phyloP scores from a whole-genome alignment of 2,797 vertebrate genomes.

The Passerculus sandwichensis region DNA sequence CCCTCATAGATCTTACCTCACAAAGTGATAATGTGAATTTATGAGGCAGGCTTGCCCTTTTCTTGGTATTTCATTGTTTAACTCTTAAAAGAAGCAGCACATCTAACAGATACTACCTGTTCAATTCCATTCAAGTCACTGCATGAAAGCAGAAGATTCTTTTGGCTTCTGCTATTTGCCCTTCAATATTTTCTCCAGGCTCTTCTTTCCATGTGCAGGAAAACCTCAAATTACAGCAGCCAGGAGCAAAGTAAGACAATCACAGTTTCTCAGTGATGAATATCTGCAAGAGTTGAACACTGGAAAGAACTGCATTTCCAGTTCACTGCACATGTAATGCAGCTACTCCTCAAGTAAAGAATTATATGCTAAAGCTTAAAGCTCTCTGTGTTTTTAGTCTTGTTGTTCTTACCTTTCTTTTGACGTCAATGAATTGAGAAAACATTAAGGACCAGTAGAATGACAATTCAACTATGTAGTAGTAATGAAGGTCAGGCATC shows the following conservation, averaged over 20 bases:
- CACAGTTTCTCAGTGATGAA: not conserved
- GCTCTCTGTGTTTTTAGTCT: not conserved
- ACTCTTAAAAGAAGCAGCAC: not conserved
- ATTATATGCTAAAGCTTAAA: not conserved
- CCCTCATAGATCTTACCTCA: not conserved
- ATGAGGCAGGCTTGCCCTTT: not conserved
- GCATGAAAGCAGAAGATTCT: not conserved
- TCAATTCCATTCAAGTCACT: not conserved
- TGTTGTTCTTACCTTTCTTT: slow-evolving; percentile 91
- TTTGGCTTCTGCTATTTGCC: not conserved
- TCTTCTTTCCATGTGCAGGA: not conserved
- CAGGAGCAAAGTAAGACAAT: not conserved
- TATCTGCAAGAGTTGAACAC: not conserved
- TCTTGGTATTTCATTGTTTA: not conserved
- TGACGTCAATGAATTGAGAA: slow-evolving; percentile 97
- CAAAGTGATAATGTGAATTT: not conserved
- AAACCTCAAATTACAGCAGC: not conserved
- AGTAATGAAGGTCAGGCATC: slow-evolving; percentile 95
- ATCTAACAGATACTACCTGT: not conserved
- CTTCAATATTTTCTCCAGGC: not conserved
- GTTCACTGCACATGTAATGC: not conserved
- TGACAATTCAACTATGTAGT: slow-evolving; percentile 94
- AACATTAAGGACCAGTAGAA: slow-evolving; percentile 98
- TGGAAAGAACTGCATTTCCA: not conserved
- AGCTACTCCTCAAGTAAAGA: not conserved